Base-by-base conservation (phyloP, 2,797 vertebrate species). In the Silurus aristotelis region DNA sequence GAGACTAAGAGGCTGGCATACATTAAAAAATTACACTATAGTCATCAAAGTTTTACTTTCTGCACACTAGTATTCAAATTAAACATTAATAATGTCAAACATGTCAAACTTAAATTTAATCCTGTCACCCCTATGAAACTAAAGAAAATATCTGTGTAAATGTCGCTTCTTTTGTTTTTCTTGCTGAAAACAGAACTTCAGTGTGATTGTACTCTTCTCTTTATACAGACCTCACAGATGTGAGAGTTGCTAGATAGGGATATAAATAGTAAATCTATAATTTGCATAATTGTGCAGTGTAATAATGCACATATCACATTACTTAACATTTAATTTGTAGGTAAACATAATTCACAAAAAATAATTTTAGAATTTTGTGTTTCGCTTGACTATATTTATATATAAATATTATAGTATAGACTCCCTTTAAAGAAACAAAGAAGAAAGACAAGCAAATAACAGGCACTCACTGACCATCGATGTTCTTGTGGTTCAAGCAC, bases 401-500 rank as follows among this genome's bases (percentile, higher is more conserved):
- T 38, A 38, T 38, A 38, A 38, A 38, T 38, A 38, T 38, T 38
- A 38, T 3, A 38, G 31, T 38, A 38, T 38, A 38, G 31, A 38
- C 31, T 38, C 20, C 31, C 75, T 56, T 17, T 81, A 56, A 88
- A 87, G 86, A 38, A 20, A 60, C 7, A 78, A 77, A 78, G 27
- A 55, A 76, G 87, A 27, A 89, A 88, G 9, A 52, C 48, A 78
- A 77, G 60, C 31, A 55, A 87, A 90, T 48, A 89, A 72, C 27
- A 76, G 87, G 31, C 88, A 88, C 89, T 87, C 92, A 97, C 97
- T 90, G 90, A 97, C 96, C 97, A 97, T 97, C 92, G 92, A 91
- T 87, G 25, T 91, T 90, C 89, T 83, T 91, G 85, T 80, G 85
- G 89, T 91, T 88, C 52, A 9, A 88, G 90, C 43, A 73, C 88